These are phyloP conservation scores for Dipus sagitta DNA, from an alignment of 2,797 vertebrate genomes.

Conservation along the genomic window DNA sequence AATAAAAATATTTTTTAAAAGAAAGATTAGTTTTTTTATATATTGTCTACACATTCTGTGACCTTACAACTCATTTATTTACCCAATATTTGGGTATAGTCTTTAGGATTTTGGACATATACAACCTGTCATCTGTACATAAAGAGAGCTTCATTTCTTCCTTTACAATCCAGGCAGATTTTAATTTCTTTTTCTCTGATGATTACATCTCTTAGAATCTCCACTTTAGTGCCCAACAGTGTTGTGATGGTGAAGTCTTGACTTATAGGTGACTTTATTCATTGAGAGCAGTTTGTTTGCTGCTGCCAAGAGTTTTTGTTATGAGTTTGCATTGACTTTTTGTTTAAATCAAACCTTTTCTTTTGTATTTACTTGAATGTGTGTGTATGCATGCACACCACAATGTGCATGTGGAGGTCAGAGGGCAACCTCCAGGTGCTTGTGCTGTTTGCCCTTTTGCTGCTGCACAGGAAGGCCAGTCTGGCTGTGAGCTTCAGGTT, in stretches of 20 bases:
- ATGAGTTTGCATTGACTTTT: background rate
- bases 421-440: too few species aligned
- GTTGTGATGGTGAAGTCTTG: background rate
- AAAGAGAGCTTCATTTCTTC: background rate
- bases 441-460: too few species aligned
- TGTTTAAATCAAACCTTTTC: background rate
- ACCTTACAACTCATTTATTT: background rate
- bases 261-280: background rate
- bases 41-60: background rate
- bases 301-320: background rate
- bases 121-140: background rate
- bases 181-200: conserved; percentile 1
- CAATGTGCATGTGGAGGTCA: too few species aligned
- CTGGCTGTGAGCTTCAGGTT: too few species aligned
- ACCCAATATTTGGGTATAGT: background rate
- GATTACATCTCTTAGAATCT: background rate
- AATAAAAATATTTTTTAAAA: too few species aligned
- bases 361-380: too few species aligned
- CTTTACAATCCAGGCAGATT: background rate
- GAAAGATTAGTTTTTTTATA: background rate
- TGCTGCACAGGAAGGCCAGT: too few species aligned
- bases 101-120: background rate
- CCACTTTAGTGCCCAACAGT: too few species aligned
- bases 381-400: too few species aligned
- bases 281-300: background rate